Conservation (phyloP, 2,797 vertebrate species). For the Anguilla megastoma region DNA sequence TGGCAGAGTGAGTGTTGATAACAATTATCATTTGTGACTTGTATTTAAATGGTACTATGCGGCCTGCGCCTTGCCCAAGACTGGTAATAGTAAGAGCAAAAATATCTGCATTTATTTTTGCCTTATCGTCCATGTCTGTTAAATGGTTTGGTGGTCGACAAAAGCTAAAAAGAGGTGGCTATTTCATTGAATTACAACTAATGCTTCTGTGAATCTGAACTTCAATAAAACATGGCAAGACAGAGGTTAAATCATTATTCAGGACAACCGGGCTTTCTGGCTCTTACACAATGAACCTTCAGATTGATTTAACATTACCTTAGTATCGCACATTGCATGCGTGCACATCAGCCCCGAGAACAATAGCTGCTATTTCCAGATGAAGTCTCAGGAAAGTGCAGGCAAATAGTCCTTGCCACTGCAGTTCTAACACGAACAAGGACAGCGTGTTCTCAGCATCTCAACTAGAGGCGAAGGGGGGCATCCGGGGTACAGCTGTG, state of each 20-base stretch:
- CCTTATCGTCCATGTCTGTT: background rate
- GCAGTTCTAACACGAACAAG: background rate
- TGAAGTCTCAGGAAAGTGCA: too few relatives aligned
- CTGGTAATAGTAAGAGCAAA: background rate
- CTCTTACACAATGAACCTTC: background rate
- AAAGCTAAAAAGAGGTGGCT: background rate
- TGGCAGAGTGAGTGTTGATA: background rate
- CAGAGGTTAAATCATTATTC: background rate
- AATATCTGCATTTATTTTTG: background rate
- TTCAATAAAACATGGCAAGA: background rate
- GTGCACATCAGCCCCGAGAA: background rate
- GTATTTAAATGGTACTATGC: background rate
- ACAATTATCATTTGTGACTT: background rate
- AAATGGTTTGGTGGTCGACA: background rate
- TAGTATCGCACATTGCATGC: background rate
- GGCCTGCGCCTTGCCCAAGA: background rate
- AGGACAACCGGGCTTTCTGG: background rate
- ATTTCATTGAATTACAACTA: background rate
- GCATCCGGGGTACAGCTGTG: background rate
- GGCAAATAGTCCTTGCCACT: background rate
- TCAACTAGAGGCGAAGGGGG: background rate
- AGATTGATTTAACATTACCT: background rate
- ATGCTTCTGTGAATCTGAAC: background rate
- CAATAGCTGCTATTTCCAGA: background rate
- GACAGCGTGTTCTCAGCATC: background rate